These are phyloP conservation scores for Axis porcinus DNA, from an alignment of 2,113 vertebrate genomes.

Conservation along the genomic window DNA sequence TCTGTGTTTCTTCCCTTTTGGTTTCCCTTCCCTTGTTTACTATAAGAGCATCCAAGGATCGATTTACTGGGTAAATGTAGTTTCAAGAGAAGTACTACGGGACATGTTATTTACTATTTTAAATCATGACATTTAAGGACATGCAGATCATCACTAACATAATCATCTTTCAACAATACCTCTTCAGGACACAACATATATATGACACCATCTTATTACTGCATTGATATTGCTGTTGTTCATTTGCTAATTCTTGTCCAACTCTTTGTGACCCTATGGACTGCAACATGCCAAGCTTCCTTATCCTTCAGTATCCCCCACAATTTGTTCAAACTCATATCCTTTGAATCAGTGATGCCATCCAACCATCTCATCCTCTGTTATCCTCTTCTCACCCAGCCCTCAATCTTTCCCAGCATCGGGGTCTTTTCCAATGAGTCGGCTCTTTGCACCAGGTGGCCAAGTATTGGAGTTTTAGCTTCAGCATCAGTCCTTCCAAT, in stretches of 20 bases:
- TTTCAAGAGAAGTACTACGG: not conserved
- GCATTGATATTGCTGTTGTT: not conserved
- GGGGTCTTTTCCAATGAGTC: not conserved
- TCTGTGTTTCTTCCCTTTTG: not conserved
- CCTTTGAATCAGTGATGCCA: not conserved
- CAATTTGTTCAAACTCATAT: not conserved
- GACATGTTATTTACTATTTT: conserved; percentile 28
- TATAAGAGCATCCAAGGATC: not conserved
- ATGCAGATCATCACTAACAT: conserved; percentile 9
- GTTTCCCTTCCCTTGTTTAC: not conserved
- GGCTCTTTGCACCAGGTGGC: not conserved
- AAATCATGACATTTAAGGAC: conserved; percentile 37
- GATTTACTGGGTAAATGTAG: not conserved
- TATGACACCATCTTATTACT: not conserved
- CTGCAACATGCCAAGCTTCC: not conserved
- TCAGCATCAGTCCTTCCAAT: not conserved
- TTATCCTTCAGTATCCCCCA: not conserved
- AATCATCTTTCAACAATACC: conserved; percentile 22
- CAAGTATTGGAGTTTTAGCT: not conserved
- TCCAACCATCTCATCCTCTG: not conserved
- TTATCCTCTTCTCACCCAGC: not conserved
- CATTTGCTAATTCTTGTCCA: not conserved
- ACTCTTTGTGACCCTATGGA: not conserved
- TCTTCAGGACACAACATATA: not conserved
- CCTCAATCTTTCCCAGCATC: not conserved